A percentile compares a stretch with the other conserved stretches of the same genome.
These are phyloP conservation scores for Periphyllus acericola DNA, from an alignment of 2,888 invertebrate species.

Conservation along the genomic window DNA sequence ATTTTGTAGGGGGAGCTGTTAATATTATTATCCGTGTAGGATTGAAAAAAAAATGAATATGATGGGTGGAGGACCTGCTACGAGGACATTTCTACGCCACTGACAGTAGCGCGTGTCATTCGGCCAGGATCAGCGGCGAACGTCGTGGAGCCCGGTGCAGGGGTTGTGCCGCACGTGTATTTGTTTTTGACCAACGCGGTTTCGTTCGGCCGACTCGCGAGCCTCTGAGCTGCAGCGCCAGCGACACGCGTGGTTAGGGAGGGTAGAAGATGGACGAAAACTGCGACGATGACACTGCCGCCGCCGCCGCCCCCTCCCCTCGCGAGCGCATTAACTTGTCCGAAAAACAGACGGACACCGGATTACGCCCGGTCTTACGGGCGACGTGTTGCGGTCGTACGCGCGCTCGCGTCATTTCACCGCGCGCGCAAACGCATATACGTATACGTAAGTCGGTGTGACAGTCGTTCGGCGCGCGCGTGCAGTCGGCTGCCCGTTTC, in stretches of 20 bases:
- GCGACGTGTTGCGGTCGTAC: neutral
- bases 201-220: constrained; percentile 20
- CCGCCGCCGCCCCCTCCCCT: neutral
- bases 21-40: too few species aligned
- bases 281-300: too few species aligned
- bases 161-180: too few species aligned
- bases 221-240: neutral
- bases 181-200: neutral
- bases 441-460: neutral
- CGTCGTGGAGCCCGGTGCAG: too few species aligned
- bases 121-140: too few species aligned
- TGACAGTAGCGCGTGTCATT: too few species aligned
- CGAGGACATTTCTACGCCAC: too few species aligned
- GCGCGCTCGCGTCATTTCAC: constrained; percentile 28
- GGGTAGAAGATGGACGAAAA: too few species aligned
- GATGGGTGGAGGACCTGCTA: too few species aligned
- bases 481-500: neutral
- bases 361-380: constrained; percentile 48
- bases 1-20: too few species aligned
- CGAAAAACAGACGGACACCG: constrained; percentile 58
- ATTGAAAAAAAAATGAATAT: too few species aligned
- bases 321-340: constrained; percentile 54
- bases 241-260: too few species aligned
- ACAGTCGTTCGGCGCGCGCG: neutral
- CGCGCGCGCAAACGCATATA: neutral